phyloP scores from a whole-genome alignment of 2,113 vertebrate genomes.

The Microcebus griseorufus region DNA sequence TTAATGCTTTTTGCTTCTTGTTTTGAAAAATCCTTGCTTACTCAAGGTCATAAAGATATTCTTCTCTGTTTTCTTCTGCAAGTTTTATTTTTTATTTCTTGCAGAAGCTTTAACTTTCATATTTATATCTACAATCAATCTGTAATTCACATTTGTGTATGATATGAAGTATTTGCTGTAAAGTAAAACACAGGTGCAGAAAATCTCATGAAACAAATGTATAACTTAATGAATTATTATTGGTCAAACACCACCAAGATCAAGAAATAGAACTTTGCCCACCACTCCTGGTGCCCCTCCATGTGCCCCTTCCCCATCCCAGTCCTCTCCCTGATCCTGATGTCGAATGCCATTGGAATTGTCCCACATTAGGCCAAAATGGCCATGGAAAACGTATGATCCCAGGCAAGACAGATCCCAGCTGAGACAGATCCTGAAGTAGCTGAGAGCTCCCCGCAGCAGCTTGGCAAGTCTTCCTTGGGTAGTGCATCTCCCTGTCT shows the following conservation, averaged over 20 bases:
- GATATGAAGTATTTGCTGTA: neutral
- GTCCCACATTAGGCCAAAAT: neutral
- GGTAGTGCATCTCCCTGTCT: neutral
- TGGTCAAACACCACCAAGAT: neutral
- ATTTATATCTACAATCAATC: neutral
- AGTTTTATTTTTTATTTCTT: neutral
- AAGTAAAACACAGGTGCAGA: neutral
- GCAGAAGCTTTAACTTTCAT: neutral
- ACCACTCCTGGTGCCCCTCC: neutral
- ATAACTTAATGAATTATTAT: neutral
- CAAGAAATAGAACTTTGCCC: neutral
- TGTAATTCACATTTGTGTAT: neutral
- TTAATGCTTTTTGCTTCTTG: neutral
- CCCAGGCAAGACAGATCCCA: neutral
- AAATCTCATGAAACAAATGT: neutral
- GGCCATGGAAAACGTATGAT: neutral
- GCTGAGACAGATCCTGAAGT: neutral
- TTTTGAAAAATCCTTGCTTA: neutral
- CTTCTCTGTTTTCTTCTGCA: neutral
- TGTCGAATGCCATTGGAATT: neutral
- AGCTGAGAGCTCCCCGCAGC: neutral
- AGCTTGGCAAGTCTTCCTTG: neutral
- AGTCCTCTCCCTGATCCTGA: neutral
- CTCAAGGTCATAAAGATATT: neutral
- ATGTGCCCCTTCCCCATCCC: neutral